Conservation (phyloP, 1,140 invertebrate genomes). For the Lucilia sericata region DNA sequence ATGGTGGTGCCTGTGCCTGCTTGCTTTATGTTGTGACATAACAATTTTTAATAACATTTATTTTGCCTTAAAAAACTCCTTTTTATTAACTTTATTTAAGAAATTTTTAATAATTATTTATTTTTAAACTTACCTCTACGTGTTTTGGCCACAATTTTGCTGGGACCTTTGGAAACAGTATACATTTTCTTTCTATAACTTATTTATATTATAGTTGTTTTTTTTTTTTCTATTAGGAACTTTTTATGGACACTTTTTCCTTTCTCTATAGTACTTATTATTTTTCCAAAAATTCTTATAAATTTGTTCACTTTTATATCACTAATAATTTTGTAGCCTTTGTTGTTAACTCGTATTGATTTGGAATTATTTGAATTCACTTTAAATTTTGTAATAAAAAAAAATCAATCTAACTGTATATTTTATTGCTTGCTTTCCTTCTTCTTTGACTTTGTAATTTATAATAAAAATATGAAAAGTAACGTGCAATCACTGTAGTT, state of each 20-base stretch:
- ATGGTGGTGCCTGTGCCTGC: not conserved
- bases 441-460: not conserved
- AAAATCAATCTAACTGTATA: not conserved
- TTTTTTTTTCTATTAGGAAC: not conserved
- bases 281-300: not conserved
- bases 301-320: not conserved
- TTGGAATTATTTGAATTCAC: not conserved
- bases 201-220: not conserved
- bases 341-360: conserved; percentile 6
- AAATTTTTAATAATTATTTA: not conserved
- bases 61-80: conserved; percentile 17
- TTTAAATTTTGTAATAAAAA: conserved; percentile 5
- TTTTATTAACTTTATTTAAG: not conserved
- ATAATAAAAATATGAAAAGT: conserved; percentile 28
- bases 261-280: not conserved
- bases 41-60: conserved; percentile 35
- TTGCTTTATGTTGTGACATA: conserved; percentile 45
- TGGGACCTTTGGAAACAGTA: conserved; percentile 85
- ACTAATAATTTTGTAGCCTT: not conserved
- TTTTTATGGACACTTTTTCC: not conserved
- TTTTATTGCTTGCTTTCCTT: not conserved
- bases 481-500: not conserved
- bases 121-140: conserved; percentile 75
- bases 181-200: conserved; percentile 73
- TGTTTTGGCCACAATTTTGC: conserved; percentile 87